Percentiles rank a stretch among this genome's conserved stretches.
phyloP scores from a whole-genome alignment of 2,113 vertebrate genomes.

The Lipophrys pholis region DNA sequence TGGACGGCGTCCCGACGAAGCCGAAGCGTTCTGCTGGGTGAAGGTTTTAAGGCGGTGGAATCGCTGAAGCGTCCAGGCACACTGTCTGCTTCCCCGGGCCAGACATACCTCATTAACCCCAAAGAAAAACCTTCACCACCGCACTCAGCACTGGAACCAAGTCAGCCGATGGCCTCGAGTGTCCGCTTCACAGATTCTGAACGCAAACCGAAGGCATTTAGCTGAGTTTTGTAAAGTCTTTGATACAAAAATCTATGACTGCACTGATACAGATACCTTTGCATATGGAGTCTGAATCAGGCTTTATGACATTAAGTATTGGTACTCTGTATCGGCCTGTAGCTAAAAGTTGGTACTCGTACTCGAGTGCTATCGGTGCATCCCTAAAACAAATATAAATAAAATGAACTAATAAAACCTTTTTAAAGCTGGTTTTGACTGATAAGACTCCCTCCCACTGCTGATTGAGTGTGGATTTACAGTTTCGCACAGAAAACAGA shows the following conservation, averaged over 20 bases:
- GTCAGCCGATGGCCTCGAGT: conserved; percentile 34
- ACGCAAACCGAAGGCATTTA: background rate
- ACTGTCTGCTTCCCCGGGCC: conserved; percentile 34
- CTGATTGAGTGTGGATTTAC: conserved; percentile 55
- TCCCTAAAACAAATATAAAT: background rate
- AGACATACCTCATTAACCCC: conserved; percentile 57
- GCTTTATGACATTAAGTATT: too few relatives aligned
- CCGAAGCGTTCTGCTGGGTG: conserved; percentile 30
- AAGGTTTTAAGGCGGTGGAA: conserved; percentile 21
- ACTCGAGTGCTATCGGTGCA: too few relatives aligned
- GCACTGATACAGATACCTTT: too few relatives aligned
- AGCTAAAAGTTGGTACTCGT: too few relatives aligned
- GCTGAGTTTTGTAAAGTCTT: conserved; percentile 10
- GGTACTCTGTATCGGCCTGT: too few relatives aligned
- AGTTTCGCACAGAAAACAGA: conserved; percentile 10
- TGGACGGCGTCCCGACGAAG: conserved; percentile 22
- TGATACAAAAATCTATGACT: too few relatives aligned
- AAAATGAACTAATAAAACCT: conserved; percentile 25
- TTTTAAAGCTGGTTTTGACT: conserved; percentile 49
- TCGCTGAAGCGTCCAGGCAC: conserved; percentile 41
- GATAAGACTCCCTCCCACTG: conserved; percentile 55
- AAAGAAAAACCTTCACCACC: conserved; percentile 24
- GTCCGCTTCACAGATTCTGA: conserved; percentile 39
- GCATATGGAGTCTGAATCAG: too few relatives aligned
- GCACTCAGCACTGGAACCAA: conserved; percentile 39